Evolutionary conservation across 2,888 invertebrate genomes (phyloP), one percentile per base, ranked within the genome.

Genomic region (Heliconius hortense): DNA sequence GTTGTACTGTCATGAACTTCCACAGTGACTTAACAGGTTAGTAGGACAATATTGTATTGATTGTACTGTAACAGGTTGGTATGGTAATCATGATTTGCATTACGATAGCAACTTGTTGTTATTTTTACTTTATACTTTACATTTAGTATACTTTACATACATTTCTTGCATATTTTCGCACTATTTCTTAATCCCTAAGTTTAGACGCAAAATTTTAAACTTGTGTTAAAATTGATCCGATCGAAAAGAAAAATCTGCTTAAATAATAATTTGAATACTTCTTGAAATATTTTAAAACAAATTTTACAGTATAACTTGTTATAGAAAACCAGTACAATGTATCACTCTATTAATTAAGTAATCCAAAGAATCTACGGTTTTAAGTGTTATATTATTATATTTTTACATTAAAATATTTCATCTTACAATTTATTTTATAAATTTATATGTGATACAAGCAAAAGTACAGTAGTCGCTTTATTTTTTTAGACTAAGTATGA

Each of bases 41-140:
- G 71, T 71, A 39, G 71, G 71, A 71, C 71, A 70, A 39, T 59
- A 60, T 15, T 60, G 39, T 71, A 71, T 71, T 71, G 71, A 71
- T 71, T 71, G 28, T 69, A n/a, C 66, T 15, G 60, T 43, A 60
- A 70, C 35, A 39, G 60, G 71, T 71, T 71, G 71, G 60, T 71
- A 71, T 60, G 71, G 60, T 60, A 60, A 71, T 71, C 39, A n/a
- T 56, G 24, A 39, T 60, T 60, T 71, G 71, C 53, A 68, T 71
- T 71, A 21, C 24, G 18, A 59, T 35, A 24, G 18, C 56, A 59
- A 60, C 39, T 21, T 7, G 11, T 39, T 10, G 18, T 35, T 64
- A 1, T 39, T 60, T 56, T 56, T 3, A 56, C n/a, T 53, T 10
- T n/a, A 53, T 53, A 53, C 21, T 43, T 0, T 15, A n/a, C n/a